A percentile compares a stretch with the other conserved stretches of the same genome.
These are phyloP conservation scores for Hemibagrus wyckioides DNA, from an alignment of 2,113 vertebrate genomes.

Conservation along the genomic window DNA sequence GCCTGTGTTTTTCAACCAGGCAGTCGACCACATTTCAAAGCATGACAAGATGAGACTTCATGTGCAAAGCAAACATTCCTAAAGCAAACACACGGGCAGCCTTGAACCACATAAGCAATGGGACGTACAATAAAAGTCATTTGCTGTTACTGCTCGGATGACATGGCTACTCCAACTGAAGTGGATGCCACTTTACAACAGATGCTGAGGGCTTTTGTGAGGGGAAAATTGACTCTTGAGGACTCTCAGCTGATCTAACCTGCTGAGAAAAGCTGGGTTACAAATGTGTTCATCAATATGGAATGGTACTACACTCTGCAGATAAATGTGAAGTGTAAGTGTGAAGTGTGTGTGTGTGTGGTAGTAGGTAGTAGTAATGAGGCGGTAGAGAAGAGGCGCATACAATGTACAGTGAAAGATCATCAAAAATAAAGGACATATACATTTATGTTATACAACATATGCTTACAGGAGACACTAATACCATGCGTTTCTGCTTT, in stretches of 20 bases:
- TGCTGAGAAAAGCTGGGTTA: constrained; percentile 28
- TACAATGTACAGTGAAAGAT: background rate
- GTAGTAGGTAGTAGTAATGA: background rate
- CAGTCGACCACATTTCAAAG: background rate
- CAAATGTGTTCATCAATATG: constrained; percentile 48
- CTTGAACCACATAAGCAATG: constrained; percentile 13
- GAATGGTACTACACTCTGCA: constrained; percentile 24
- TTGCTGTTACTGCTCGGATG: constrained; percentile 27
- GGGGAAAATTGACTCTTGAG: constrained; percentile 31
- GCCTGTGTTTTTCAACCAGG: background rate
- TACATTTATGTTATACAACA: background rate
- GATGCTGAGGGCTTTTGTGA: constrained; percentile 19
- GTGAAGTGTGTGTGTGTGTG: background rate
- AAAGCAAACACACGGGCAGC: background rate
- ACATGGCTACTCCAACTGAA: constrained; percentile 42
- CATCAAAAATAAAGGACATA: background rate
- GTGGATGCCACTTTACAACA: constrained; percentile 35
- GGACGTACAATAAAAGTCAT: constrained; percentile 22
- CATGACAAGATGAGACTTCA: background rate
- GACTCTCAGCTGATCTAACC: constrained; percentile 16
- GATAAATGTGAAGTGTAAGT: constrained; percentile 3
- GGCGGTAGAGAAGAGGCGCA: background rate
- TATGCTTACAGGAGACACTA: background rate
- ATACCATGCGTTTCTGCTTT: background rate
- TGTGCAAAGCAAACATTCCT: background rate